A percentile compares a stretch with the other conserved stretches of the same genome.
phyloP scores from a whole-genome alignment of 2,113 vertebrate species.

The Thalassoma bifasciatum region DNA sequence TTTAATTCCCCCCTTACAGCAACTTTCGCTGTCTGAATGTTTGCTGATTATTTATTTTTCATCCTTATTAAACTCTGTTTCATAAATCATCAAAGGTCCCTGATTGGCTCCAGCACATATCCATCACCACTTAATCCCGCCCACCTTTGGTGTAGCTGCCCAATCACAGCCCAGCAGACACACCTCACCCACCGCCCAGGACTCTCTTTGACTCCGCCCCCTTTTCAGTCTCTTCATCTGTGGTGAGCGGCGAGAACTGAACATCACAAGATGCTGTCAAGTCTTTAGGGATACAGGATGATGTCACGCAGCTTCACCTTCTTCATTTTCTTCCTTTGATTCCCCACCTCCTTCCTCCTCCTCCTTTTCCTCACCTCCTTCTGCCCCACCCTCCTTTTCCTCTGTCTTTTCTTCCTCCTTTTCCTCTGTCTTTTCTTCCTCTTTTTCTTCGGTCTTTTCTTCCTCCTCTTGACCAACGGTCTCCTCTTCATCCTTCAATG shows the following conservation, averaged over 20 bases:
- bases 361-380: background rate
- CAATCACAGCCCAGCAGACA: constrained; percentile 41
- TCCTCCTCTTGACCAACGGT: too few relatives aligned
- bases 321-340: background rate
- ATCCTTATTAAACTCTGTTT: too few relatives aligned
- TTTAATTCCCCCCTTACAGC: too few relatives aligned
- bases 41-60: too few relatives aligned
- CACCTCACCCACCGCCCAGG: background rate
- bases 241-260: background rate
- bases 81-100: background rate
- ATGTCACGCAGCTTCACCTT: constrained; percentile 17
- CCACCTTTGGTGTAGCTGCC: constrained; percentile 5
- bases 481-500: background rate
- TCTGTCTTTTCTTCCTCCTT: too few relatives aligned
- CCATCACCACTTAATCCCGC: background rate
- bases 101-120: constrained; percentile 32
- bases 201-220: background rate
- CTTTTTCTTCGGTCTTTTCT: background rate
- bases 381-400: background rate
- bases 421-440: too few relatives aligned
- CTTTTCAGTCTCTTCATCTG: constrained; percentile 15
- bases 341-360: background rate
- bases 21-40: too few relatives aligned
- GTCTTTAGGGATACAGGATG: background rate
- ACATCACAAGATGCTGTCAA: background rate